Evolutionary conservation across 2,113 vertebrate genomes (phyloP).

Genomic region (Ophthalmolycus amberensis): DNA sequence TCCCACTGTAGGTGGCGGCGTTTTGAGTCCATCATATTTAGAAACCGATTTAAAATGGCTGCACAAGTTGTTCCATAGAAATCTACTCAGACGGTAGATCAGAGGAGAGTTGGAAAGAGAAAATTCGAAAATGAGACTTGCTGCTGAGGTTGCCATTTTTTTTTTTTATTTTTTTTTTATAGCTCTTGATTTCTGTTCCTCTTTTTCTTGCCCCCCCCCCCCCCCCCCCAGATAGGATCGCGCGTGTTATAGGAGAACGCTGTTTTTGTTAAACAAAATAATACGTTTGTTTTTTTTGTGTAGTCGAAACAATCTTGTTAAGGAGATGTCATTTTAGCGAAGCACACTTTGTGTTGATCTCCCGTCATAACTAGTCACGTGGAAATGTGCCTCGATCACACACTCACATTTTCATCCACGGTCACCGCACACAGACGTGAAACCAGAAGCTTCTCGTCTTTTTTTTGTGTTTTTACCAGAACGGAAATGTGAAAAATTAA

Average conservation of each 20-base stretch:
- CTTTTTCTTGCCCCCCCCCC: neutral
- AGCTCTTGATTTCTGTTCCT: constrained; percentile 60
- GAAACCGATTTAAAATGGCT: constrained; percentile 50
- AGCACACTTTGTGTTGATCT: constrained; percentile 56
- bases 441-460: constrained; percentile 48
- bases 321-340: constrained; percentile 68
- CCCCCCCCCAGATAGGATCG: constrained; percentile 54
- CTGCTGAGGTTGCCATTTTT: constrained; percentile 83
- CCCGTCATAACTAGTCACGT: constrained; percentile 51
- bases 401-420: constrained; percentile 49
- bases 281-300: constrained; percentile 60
- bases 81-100: constrained; percentile 63
- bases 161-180: constrained; percentile 47
- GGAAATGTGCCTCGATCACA: constrained; percentile 20
- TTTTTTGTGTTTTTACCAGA: constrained; percentile 50
- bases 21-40: constrained; percentile 63
- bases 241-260: constrained; percentile 54
- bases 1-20: constrained; percentile 56
- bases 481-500: constrained; percentile 70
- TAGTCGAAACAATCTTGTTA: constrained; percentile 68
- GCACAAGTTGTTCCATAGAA: constrained; percentile 54
- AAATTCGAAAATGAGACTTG: constrained; percentile 67
- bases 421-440: constrained; percentile 30
- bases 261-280: constrained; percentile 66
- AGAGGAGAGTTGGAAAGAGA: constrained; percentile 41